Conservation (phyloP, 2,888 invertebrate genomes). For the Taphrorychus bicolor region DNA sequence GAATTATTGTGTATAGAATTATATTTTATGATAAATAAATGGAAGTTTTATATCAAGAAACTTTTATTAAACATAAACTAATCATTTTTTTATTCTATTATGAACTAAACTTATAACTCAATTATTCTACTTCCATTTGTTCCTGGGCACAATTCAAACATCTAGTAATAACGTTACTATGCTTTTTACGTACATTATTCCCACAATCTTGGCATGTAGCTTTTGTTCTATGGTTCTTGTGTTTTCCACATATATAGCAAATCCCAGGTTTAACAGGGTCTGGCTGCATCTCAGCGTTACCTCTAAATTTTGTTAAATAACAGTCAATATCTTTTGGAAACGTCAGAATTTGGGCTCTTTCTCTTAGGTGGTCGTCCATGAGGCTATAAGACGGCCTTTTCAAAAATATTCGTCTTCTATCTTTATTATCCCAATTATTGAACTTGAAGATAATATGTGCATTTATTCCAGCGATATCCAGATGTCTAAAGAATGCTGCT, state of each 20-base stretch:
- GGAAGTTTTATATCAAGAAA: no score
- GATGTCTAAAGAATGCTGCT: conserved; percentile 4
- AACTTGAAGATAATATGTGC: conserved; percentile 7
- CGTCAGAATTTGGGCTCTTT: conserved; percentile 6
- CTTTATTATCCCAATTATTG: conserved; percentile 13
- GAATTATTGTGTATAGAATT: no score
- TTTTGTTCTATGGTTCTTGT: no score
- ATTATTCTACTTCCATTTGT: no score
- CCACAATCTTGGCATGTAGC: no score
- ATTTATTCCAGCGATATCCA: conserved; percentile 24
- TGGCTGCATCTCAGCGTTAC: background rate
- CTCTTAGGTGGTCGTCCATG: conserved; percentile 13
- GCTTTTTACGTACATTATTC: no score
- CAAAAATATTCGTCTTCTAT: conserved; percentile 6
- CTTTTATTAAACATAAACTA: no score
- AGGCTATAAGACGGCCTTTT: conserved; percentile 4
- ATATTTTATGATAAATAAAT: no score
- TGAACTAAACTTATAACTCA: no score
- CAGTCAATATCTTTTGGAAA: conserved; percentile 7
- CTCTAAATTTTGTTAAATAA: conserved; percentile 11
- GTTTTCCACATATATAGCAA: conserved; percentile 12
- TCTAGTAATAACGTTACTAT: no score
- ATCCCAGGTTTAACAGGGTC: conserved; percentile 1
- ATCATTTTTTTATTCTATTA: no score
- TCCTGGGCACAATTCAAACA: no score